Percentiles rank a stretch among this genome's conserved stretches.
These are phyloP conservation scores for Anabacerthia variegaticeps DNA, from an alignment of 2,797 vertebrate genomes.

Conservation along the genomic window DNA sequence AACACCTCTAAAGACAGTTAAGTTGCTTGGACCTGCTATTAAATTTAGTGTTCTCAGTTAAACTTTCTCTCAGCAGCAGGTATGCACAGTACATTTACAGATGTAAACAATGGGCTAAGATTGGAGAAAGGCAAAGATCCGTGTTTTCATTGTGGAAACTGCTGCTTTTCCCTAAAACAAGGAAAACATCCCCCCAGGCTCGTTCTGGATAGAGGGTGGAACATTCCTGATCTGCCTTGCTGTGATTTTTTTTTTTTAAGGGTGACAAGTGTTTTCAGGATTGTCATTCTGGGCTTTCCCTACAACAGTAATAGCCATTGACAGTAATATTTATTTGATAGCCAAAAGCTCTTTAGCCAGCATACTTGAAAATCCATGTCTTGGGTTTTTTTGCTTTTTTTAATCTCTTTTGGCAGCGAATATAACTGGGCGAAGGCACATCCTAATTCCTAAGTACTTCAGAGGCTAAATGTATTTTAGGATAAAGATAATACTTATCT, in stretches of 20 bases:
- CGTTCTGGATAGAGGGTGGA: not conserved
- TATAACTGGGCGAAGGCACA: not conserved
- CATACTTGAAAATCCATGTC: not conserved
- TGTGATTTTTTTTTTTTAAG: not conserved
- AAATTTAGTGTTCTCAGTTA: not conserved
- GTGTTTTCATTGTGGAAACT: not conserved
- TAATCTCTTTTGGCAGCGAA: not conserved
- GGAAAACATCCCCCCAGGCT: not conserved
- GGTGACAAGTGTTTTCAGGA: not conserved
- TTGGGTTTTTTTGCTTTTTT: not conserved
- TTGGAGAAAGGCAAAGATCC: not conserved
- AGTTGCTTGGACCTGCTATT: not conserved
- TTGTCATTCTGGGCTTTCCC: not conserved
- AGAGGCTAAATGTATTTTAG: not conserved
- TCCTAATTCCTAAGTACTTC: not conserved
- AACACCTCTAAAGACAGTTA: not conserved
- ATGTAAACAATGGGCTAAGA: not conserved
- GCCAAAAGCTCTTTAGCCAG: not conserved
- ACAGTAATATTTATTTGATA: not conserved
- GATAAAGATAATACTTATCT: not conserved
- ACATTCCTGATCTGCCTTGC: not conserved
- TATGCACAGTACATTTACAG: not conserved
- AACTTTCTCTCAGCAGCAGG: not conserved
- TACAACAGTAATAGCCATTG: not conserved
- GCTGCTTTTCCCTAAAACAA: not conserved